phyloP scores from a whole-genome alignment of 1,140 invertebrate genomes.

The Hylaeus volcanicus region DNA sequence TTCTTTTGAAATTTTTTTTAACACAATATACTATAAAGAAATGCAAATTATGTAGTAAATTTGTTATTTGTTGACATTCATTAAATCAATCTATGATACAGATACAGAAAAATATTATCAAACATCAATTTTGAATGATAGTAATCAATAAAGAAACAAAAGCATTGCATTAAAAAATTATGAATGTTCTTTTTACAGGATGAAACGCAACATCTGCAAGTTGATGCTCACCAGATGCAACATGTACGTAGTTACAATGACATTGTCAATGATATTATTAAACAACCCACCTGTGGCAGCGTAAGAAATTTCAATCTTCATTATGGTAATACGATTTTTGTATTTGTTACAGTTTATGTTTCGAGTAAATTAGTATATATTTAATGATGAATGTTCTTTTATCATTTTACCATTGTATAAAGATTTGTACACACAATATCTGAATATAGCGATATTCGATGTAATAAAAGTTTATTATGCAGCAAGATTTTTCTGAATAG shows the following conservation, averaged over 20 bases:
- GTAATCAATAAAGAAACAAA: too few relatives aligned
- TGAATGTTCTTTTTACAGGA: conserved; percentile 59
- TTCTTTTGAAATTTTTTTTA: not conserved
- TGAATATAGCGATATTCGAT: not conserved
- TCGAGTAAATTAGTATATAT: conserved; percentile 5
- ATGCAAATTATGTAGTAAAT: not conserved
- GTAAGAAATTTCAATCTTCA: not conserved
- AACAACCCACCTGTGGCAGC: conserved; percentile 35
- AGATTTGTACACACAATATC: conserved; percentile 7
- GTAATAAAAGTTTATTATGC: conserved; percentile 33
- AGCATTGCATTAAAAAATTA: too few relatives aligned
- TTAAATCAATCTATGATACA: too few relatives aligned
- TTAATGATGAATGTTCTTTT: not conserved
- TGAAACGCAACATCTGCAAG: conserved; percentile 59
- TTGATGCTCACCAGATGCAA: conserved; percentile 50
- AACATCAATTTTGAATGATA: too few relatives aligned
- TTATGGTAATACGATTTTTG: not conserved
- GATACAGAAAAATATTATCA: too few relatives aligned
- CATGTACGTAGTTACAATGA: conserved; percentile 55
- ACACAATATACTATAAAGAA: conserved; percentile 15
- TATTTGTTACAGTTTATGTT: conserved; percentile 8
- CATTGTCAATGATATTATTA: conserved; percentile 57
- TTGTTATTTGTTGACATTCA: too few relatives aligned
- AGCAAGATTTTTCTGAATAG: not conserved
- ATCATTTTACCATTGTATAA: conserved; percentile 6